Percentiles rank a stretch among this genome's conserved stretches.
phyloP scores from a whole-genome alignment of 2,113 vertebrate genomes.

The Fulmarus glacialis region DNA sequence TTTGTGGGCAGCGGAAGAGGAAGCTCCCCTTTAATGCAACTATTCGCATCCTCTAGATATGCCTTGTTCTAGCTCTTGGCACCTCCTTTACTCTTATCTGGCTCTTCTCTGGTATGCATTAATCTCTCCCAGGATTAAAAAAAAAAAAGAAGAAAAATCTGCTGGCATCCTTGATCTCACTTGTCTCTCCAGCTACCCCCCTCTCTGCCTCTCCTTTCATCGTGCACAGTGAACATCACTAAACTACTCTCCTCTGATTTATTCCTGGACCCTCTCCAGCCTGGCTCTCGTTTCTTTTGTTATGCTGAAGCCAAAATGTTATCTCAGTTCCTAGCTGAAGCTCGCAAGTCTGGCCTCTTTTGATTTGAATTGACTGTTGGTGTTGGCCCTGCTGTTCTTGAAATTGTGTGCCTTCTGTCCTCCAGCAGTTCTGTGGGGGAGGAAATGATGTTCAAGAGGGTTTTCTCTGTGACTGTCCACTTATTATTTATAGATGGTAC shows the following conservation, averaged over 20 bases:
- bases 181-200: not conserved
- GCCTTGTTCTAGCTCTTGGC: not conserved
- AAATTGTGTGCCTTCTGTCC: not conserved
- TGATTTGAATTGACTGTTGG: not conserved
- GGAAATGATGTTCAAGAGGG: not conserved
- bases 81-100: not conserved
- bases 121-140: not conserved
- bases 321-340: not conserved
- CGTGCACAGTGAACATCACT: not conserved
- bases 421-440: not conserved
- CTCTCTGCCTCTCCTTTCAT: not conserved
- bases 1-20: not conserved
- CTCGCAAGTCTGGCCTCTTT: not conserved
- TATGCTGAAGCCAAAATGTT: not conserved
- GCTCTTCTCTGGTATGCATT: not conserved
- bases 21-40: not conserved
- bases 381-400: not conserved
- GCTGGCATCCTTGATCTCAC: not conserved
- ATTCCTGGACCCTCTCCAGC: not conserved
- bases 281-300: constrained; percentile 11
- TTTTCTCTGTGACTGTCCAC: not conserved
- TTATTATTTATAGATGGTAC: not conserved
- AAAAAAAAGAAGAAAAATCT: not conserved
- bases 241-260: not conserved
- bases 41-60: not conserved